Percentiles rank a stretch among this genome's conserved stretches.
Evolutionary conservation across 2,113 vertebrate genomes (phyloP).

Genomic region (Pseudorhombus dupliciocellatus): DNA sequence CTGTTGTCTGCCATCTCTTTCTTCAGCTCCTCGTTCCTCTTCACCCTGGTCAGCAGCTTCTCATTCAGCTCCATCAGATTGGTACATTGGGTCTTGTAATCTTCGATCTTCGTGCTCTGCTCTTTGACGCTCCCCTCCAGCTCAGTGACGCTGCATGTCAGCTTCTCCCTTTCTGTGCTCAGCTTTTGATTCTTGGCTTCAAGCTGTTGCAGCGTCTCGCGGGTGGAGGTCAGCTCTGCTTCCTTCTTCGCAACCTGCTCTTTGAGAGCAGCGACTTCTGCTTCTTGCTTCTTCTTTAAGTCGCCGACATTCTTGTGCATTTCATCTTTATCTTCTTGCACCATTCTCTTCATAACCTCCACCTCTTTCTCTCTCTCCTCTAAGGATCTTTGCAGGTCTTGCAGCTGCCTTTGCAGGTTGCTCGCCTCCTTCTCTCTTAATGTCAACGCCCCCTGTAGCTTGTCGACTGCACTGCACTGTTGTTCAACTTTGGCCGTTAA

Average conservation of each 20-base stretch:
- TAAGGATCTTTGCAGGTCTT: constrained; percentile 76
- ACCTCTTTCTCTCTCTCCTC: constrained; percentile 76
- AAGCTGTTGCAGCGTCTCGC: constrained; percentile 76
- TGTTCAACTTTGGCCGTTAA: constrained; percentile 72
- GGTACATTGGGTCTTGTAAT: constrained; percentile 61
- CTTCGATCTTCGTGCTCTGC: constrained; percentile 61
- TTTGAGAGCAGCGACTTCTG: constrained; percentile 69
- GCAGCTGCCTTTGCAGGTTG: constrained; percentile 83
- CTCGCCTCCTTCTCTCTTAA: constrained; percentile 80
- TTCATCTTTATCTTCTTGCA: constrained; percentile 76
- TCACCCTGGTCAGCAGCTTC: constrained; percentile 67
- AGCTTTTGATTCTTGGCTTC: constrained; percentile 82
- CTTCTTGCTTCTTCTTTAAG: constrained; percentile 78
- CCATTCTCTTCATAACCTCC: constrained; percentile 60
- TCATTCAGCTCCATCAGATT: constrained; percentile 72
- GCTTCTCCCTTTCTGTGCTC: constrained; percentile 77
- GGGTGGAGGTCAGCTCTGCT: constrained; percentile 76
- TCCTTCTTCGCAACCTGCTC: constrained; percentile 81
- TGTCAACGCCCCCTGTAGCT: constrained; percentile 76
- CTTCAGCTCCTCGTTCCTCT: constrained; percentile 75
- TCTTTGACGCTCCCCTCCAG: constrained; percentile 77
- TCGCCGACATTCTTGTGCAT: constrained; percentile 64
- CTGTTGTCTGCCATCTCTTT: constrained; percentile 73
- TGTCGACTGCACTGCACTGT: constrained; percentile 68
- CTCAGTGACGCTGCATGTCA: constrained; percentile 70